Percentiles rank a stretch among this genome's conserved stretches.
Conservation (phyloP, 2,797 vertebrate species). For the Fratercula arctica region DNA sequence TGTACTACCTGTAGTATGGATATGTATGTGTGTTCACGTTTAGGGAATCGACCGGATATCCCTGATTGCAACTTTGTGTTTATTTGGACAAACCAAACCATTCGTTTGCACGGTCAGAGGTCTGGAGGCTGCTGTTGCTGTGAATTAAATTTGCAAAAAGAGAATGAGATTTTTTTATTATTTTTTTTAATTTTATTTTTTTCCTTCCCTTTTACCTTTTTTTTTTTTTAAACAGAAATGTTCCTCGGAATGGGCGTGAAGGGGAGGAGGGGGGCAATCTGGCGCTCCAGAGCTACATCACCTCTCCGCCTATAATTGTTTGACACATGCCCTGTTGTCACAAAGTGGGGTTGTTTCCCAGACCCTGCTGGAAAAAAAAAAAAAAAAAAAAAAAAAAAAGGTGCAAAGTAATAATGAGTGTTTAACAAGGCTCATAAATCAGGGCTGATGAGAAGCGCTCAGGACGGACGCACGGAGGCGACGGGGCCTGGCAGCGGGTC, state of each 20-base stretch:
- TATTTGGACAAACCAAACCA: background rate
- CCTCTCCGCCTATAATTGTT: slow-evolving; percentile 49
- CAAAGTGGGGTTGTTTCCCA: slow-evolving; percentile 64
- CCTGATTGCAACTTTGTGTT: background rate
- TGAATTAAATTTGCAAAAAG: background rate
- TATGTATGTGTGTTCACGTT: background rate
- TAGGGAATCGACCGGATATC: background rate
- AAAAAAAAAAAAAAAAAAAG: slow-evolving; percentile 2
- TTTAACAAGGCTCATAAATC: slow-evolving; percentile 88
- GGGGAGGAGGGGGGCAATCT: background rate
- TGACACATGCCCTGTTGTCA: slow-evolving; percentile 63
- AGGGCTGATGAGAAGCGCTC: slow-evolving; percentile 64
- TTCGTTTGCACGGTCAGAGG: background rate
- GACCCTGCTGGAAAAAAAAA: slow-evolving; percentile 43
- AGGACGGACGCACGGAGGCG: slow-evolving; percentile 53
- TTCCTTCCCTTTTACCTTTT: background rate
- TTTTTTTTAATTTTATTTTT: too few species aligned
- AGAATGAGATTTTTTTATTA: background rate
- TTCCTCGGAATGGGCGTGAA: background rate
- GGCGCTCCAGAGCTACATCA: background rate
- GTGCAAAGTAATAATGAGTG: slow-evolving; percentile 80
- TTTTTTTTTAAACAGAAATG: background rate
- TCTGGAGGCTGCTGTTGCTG: background rate
- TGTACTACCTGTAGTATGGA: background rate
- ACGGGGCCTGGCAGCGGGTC: slow-evolving; percentile 69